A percentile compares a stretch with the other conserved stretches of the same genome.
phyloP scores from a whole-genome alignment of 2,113 vertebrate genomes.

The Rafetus swinhoei region DNA sequence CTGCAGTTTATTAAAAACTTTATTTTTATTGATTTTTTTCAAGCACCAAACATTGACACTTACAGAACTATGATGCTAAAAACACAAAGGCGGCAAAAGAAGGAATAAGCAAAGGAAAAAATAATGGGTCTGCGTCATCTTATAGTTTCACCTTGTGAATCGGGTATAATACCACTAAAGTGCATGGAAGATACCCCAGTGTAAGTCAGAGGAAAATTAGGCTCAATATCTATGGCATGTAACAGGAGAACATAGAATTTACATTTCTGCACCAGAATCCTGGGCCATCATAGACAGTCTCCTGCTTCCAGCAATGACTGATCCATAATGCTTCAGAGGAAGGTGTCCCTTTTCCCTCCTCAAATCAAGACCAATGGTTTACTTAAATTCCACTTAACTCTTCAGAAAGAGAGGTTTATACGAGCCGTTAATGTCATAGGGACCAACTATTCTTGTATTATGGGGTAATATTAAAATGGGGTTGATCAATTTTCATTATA shows the following conservation, averaged over 20 bases:
- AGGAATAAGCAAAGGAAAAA: neutral
- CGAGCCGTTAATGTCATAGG: neutral
- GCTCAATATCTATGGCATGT: neutral
- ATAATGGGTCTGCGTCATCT: neutral
- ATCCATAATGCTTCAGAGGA: neutral
- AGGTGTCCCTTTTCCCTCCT: neutral
- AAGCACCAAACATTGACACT: neutral
- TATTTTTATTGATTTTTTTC: neutral
- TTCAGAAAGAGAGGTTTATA: neutral
- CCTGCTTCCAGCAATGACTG: neutral
- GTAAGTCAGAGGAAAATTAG: neutral
- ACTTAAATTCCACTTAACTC: neutral
- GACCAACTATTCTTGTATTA: neutral
- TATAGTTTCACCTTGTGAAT: neutral
- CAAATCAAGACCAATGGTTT: neutral
- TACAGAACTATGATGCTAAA: neutral
- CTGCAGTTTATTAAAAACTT: slow-evolving; percentile 47
- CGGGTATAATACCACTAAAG: neutral
- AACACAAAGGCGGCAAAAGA: neutral
- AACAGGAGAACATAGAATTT: neutral
- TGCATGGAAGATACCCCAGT: neutral
- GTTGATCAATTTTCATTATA: neutral
- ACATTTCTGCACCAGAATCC: neutral
- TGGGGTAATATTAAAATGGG: neutral
- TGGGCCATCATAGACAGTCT: neutral